These are phyloP conservation scores for Falcunculus frontatus DNA, from an alignment of 2,113 vertebrate genomes.

Conservation along the genomic window DNA sequence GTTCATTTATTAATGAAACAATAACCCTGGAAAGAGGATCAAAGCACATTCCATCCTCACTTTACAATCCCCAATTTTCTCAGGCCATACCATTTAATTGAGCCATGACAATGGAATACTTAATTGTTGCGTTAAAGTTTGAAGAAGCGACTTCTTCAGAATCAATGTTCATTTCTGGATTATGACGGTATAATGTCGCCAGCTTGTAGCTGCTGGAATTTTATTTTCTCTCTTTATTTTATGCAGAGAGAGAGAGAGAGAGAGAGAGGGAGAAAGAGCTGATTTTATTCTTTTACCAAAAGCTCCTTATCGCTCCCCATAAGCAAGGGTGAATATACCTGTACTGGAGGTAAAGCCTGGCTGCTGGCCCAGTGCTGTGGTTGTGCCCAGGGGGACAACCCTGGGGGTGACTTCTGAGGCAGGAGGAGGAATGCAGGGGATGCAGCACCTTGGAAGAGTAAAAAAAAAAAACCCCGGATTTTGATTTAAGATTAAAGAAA, in stretches of 20 bases:
- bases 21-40: conserved; percentile 96
- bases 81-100: conserved; percentile 86
- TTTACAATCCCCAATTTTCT: conserved; percentile 87
- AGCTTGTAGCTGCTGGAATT: conserved; percentile 62
- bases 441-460: neutral
- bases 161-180: conserved; percentile 71
- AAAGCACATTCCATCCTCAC: conserved; percentile 94
- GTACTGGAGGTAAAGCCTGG: neutral
- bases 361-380: neutral
- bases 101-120: conserved; percentile 85
- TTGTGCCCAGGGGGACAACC: neutral
- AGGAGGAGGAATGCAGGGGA: neutral
- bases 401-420: neutral
- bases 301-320: neutral
- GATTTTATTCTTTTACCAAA: conserved; percentile 9
- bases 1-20: conserved; percentile 94
- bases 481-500: neutral
- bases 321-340: neutral
- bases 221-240: conserved; percentile 34
- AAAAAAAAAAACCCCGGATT: neutral
- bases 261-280: conserved; percentile 6
- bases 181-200: conserved; percentile 49
- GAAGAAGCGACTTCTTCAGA: conserved; percentile 74
- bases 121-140: conserved; percentile 82
- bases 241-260: neutral